Base-by-base conservation (phyloP, 2,113 vertebrate species). In the Pteruthius melanotis region DNA sequence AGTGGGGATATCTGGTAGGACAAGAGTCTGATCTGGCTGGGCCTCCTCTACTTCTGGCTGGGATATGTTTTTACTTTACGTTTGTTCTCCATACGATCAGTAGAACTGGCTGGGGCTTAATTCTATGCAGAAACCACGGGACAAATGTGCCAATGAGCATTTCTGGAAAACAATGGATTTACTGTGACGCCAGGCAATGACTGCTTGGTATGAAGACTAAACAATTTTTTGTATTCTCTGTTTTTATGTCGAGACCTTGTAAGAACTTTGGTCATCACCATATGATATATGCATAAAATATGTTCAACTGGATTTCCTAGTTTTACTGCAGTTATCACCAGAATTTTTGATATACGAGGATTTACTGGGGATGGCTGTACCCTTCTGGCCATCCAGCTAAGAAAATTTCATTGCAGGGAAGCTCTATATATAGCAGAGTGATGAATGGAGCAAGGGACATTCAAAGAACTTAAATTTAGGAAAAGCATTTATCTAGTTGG, bases 391-490 rank as follows among this genome's bases (percentile, higher is more conserved):
- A 50, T 79, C 31, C 0, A 0, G 6, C 31, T 79, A 64, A 76
- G 66, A 45, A 93, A 85, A 90, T 80, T 18, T 95, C 64, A 44
- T 83, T 61, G 28, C 30, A 65, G 85, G 31, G 12, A 49, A 72
- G 13, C 5, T 90, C 44, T 83, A 14, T 72, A 24, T 72, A 33
- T 50, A 88, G 49, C 12, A 87, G 30, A 68, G 12, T 82, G 52
- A 87, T 85, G 26, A 76, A 88, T 79, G 20, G 23, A 89, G 44
- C 13, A 79, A 64, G 27, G 7, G 11, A 63, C n/a, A 64, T 78
- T 75, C 22, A 71, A 20, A 87, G 28, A 84, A 75, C 24, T 87
- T 89, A 50, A 84, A 82, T 89, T 89, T 85, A 79, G 15, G n/a
- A 87, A 75, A 87, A 50, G 2, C 22, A 68, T 85, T 85, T 87